Evolutionary conservation across 2,888 invertebrate species (phyloP), one percentile per base, ranked within the genome.

Genomic region (Bombyx huttoni): DNA sequence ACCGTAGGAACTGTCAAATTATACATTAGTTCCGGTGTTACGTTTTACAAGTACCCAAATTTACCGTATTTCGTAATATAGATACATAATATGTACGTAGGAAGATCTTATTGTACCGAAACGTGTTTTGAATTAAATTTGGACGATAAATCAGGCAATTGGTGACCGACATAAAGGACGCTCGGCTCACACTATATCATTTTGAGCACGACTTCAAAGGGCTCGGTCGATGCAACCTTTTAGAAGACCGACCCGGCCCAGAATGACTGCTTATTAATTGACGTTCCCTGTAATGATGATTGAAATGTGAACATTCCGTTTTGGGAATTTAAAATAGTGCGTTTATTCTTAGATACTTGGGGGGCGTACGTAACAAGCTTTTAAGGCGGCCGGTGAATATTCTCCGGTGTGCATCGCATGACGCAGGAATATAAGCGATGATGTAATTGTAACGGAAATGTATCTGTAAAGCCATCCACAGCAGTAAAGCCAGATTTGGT

Each of bases 231-330:
- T 63, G 55, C 62, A 65, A 56, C 62, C 60, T 63, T 68, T 74
- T 67, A 60, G 57, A 61, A 58, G 67, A 64, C 60, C 61, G 63
- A 62, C 63, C 12, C 58, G 51, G 52, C 55, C 54, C 54, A 56
- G 61, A 68, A 62, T 60, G 56, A 59, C 58, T 62, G 55, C 61
- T 65, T 66, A 71, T 68, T 78, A 81, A 78, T 78, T 79, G 73
- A 73, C 64, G 65, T 63, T 62, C 58, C 57, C 62, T 66, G 65
- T 64, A 61, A 48, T 66, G 65, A 63, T 70, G 74, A 81, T 75
- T 73, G 78, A 79, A 80, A 78, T 72, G 68, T 74, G 70, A 76
- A 67, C 64, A 52, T 51, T 62, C 56, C 65, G 59, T 68, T 70
- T 65, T 65, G 70, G 61, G 53, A 56, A 52, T 64, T 63, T 54